Evolutionary conservation across 2,888 invertebrate species (phyloP), one percentile per base, ranked within the genome.

Genomic region (Himalopsyche japonica): DNA sequence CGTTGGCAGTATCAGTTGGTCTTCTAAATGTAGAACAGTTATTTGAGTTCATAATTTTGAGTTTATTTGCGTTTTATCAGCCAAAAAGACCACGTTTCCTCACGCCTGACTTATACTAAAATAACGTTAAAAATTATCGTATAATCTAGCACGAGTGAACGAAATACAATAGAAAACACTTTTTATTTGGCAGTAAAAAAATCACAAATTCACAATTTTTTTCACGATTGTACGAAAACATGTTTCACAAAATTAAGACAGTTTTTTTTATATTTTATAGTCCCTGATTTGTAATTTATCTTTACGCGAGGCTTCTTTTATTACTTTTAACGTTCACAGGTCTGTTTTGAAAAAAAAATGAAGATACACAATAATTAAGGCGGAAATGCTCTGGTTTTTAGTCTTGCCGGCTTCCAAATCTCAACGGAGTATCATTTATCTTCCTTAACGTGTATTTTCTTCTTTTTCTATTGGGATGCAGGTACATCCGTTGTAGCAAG

Each of bases 341-440:
- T 57, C 57, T 57, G 20, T 57, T 57, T 57, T 20, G 20, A 57
- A 57, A 18, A 49, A 49, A 49, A 49, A 49, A 49, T 49, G 49
- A 49, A 7, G 77, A 76, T 82, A 76, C 76, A 77, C 77, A 82
- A 82, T 82, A 77, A 82, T 82, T 77, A 81, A 78, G 57, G 70
- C 83, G 57, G 49, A 48, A 76, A 32, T 57, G 57, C 20, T 76
- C 34, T 76, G 82, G 76, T 76, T 76, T 76, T 76, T 30, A 57
- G 57, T 57, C 57, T 57, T 57, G 57, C 57, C 57, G 20, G 57
- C 57, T 57, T 57, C 57, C 57, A 80, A 84, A 84, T 81, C 84
- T 84, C 84, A 80, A 57, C 79, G 76, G 77, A 79, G 79, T 32
- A 84, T 84, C 84, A 84, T 84, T 84, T 82, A 84, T 84, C 84